These are phyloP conservation scores for Hydrochoerus hydrochaeris DNA, from an alignment of 2,113 vertebrate genomes.

Conservation along the genomic window DNA sequence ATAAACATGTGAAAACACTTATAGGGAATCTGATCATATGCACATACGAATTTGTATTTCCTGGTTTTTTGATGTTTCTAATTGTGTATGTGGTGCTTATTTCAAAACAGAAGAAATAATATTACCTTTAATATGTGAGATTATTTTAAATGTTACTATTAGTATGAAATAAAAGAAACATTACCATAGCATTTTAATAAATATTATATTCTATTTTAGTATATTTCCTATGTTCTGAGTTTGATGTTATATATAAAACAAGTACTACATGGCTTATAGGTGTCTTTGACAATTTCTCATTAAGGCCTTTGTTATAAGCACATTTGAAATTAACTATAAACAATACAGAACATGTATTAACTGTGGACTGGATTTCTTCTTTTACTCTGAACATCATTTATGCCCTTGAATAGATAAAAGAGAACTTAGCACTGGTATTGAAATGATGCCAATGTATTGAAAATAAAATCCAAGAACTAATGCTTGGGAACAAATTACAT, in stretches of 20 bases:
- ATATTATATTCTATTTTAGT: neutral
- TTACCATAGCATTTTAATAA: neutral
- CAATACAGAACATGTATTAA: neutral
- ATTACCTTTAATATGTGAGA: neutral
- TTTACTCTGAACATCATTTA: slow-evolving; percentile 33
- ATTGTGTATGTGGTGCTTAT: neutral
- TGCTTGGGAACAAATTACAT: slow-evolving; percentile 57
- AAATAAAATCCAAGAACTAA: slow-evolving; percentile 60
- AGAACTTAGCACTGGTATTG: slow-evolving; percentile 6
- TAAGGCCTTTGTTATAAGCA: neutral
- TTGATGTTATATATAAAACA: neutral
- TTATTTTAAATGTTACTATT: neutral
- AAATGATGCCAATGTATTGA: slow-evolving; percentile 49
- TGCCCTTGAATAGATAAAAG: too few relatives aligned
- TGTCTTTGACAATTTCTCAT: neutral
- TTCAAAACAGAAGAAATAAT: neutral
- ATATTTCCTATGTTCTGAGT: neutral
- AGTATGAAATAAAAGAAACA: neutral
- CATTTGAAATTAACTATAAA: neutral
- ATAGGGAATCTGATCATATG: neutral
- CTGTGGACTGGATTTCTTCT: neutral
- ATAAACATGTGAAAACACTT: neutral
- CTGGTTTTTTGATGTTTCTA: neutral
- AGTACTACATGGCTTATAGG: neutral
- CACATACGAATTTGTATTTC: neutral